These are phyloP conservation scores for Jordanella pulchra DNA, from an alignment of 2,797 vertebrate species.

Conservation along the genomic window DNA sequence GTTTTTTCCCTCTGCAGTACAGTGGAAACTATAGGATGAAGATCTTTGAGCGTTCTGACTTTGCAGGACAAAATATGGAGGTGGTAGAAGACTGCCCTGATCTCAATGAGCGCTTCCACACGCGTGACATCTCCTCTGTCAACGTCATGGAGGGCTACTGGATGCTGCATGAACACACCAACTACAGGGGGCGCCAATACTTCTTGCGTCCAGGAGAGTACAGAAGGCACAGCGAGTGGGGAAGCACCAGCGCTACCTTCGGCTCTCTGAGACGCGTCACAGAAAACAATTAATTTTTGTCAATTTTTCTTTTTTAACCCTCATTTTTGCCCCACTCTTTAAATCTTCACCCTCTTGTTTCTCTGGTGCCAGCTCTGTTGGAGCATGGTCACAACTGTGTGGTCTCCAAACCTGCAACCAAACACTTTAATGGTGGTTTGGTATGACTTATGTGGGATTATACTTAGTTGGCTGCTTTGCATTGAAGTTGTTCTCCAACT, in stretches of 20 bases:
- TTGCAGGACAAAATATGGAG: slow-evolving; percentile 81
- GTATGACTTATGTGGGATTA: slow-evolving; percentile 44
- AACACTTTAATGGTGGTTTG: slow-evolving; percentile 40
- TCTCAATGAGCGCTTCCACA: slow-evolving; percentile 79
- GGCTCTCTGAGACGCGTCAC: slow-evolving; percentile 82
- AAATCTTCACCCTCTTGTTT: slow-evolving; percentile 28
- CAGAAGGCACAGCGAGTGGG: slow-evolving; percentile 82
- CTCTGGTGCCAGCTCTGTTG: slow-evolving; percentile 38
- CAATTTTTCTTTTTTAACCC: slow-evolving; percentile 25
- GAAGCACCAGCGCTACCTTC: slow-evolving; percentile 71
- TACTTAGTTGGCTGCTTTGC: slow-evolving; percentile 47
- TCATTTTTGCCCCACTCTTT: slow-evolving; percentile 23
- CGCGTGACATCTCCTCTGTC: slow-evolving; percentile 79
- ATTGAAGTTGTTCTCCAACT: slow-evolving; percentile 39
- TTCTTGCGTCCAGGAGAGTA: slow-evolving; percentile 83
- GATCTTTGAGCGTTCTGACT: slow-evolving; percentile 81
- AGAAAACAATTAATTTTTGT: slow-evolving; percentile 68
- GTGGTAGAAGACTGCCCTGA: slow-evolving; percentile 82
- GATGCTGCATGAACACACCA: slow-evolving; percentile 84
- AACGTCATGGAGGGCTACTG: slow-evolving; percentile 85
- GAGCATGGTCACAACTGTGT: slow-evolving; percentile 53
- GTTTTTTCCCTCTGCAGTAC: slow-evolving; percentile 59
- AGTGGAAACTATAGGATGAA: slow-evolving; percentile 81
- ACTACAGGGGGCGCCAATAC: slow-evolving; percentile 83
- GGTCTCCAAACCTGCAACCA: slow-evolving; percentile 52